phyloP scores from a whole-genome alignment of 2,797 vertebrate genomes.

The Hippopotamyrus pictus region DNA sequence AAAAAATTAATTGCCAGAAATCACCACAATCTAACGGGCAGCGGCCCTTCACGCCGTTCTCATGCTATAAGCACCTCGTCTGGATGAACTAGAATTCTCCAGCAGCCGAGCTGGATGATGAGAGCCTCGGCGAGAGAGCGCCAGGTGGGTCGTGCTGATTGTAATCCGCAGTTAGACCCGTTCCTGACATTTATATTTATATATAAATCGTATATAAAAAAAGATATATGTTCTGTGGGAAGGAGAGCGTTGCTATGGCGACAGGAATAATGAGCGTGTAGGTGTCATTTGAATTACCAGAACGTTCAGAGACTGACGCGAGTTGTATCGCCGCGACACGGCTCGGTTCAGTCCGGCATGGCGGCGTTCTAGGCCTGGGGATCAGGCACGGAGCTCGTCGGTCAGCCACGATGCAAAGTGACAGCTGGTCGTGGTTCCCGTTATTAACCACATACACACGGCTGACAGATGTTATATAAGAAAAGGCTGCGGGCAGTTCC shows the following conservation, averaged over 20 bases:
- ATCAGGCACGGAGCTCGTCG: background rate
- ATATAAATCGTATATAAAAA: background rate
- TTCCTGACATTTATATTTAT: background rate
- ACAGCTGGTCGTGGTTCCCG: background rate
- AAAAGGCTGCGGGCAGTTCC: background rate
- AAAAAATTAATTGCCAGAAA: background rate
- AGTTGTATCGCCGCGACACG: background rate
- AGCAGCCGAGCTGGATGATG: too few species aligned
- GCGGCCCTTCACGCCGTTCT: too few species aligned
- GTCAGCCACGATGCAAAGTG: background rate
- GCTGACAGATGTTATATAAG: background rate
- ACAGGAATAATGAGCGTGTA: background rate
- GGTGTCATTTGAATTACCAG: background rate
- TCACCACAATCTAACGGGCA: background rate
- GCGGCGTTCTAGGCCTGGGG: background rate
- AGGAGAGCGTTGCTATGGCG: background rate
- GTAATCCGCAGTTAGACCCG: background rate
- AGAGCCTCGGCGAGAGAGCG: background rate
- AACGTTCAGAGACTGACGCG: background rate
- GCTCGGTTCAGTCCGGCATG: background rate
- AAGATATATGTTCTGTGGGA: conserved; percentile 1
- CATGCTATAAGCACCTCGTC: too few species aligned
- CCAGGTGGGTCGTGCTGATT: background rate
- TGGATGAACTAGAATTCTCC: background rate
- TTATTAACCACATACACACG: background rate